Percentiles rank a stretch among this genome's conserved stretches.
Conservation (phyloP, 1,140 invertebrate genomes). For the Aporrectodea caliginosa region DNA sequence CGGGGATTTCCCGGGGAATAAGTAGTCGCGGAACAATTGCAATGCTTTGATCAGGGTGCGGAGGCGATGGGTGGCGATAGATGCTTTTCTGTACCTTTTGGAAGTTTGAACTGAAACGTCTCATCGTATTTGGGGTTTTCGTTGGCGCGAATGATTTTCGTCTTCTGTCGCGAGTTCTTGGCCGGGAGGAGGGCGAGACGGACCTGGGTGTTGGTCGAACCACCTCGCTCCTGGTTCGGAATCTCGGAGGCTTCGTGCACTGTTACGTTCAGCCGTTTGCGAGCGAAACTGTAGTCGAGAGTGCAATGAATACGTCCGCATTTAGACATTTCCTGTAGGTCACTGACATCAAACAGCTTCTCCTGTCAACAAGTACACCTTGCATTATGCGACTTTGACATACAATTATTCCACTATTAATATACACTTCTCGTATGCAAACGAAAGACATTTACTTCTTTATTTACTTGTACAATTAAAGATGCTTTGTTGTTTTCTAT, state of each 20-base stretch:
- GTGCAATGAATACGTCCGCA: background rate
- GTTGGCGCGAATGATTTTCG: background rate
- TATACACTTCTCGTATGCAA: too few species aligned
- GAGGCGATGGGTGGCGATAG: too few species aligned
- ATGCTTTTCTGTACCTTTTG: background rate
- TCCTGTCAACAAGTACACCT: constrained; percentile 15
- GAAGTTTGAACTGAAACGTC: background rate
- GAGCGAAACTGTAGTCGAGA: constrained; percentile 58
- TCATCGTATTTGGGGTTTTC: background rate
- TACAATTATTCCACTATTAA: too few species aligned
- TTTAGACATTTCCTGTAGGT: constrained; percentile 46
- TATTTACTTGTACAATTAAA: too few species aligned
- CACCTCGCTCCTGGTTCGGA: constrained; percentile 67
- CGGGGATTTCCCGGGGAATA: too few species aligned
- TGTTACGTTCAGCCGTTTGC: constrained; percentile 81
- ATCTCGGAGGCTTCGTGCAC: constrained; percentile 80
- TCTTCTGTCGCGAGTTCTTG: constrained; percentile 62
- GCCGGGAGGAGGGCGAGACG: constrained; percentile 78
- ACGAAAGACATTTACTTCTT: too few species aligned
- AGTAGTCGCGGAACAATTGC: too few species aligned
- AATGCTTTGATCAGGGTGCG: too few species aligned
- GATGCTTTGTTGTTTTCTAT: too few species aligned
- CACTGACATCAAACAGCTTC: constrained; percentile 59
- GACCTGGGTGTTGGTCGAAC: constrained; percentile 77
- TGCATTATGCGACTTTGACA: too few species aligned